Base-by-base conservation (phyloP, 92 coral and sea anemone species). In the Bergia puertoricense region DNA sequence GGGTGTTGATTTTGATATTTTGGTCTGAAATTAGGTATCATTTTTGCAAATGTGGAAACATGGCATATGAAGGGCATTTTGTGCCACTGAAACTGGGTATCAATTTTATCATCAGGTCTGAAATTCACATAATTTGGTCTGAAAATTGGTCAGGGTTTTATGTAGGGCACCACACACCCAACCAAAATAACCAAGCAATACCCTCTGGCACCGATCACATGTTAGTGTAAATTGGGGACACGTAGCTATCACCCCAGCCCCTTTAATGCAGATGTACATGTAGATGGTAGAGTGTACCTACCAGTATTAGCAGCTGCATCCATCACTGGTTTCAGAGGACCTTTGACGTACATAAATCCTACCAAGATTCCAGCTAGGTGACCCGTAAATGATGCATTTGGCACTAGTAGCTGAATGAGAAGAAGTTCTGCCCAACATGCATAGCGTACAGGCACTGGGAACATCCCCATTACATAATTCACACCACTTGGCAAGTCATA, bases 391-490 rank as follows among this genome's bases (percentile, higher is more conserved):
- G 99, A 97, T 8, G 94, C 98, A 85, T 89, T 91, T 36, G 99
- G 98, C 14, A 97, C 92, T 2, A 97, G 87, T 20, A 97, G 86
- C 86, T 97, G 98, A 46, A 97, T 97, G 37, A 97, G 68, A 48
- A 95, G 69, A 68, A 97, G 93, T 85, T 97, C 99, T 37, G 89
- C 98, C 99, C 99, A 97, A 77, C 96, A 97, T 6, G 99, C 99
- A 91, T 93, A 94, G 45, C 95, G 91, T 89, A 91, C 90, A 1
- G 99, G 99, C 43, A 97, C 96, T 15, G 93, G 97, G 79, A 97
- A 92, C 85, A 97, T 89, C 44, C 98, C 98, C 97, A 95, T 92
- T 39, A 95, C 95, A 93, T 88, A 91, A 83, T 93, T 91, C 46
- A 92, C 91, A 23, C 98, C 99, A 82, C 96, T 89, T 73, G 99